Evolutionary conservation across 2,888 invertebrate species (phyloP).

Genomic region (Phengaris arion): DNA sequence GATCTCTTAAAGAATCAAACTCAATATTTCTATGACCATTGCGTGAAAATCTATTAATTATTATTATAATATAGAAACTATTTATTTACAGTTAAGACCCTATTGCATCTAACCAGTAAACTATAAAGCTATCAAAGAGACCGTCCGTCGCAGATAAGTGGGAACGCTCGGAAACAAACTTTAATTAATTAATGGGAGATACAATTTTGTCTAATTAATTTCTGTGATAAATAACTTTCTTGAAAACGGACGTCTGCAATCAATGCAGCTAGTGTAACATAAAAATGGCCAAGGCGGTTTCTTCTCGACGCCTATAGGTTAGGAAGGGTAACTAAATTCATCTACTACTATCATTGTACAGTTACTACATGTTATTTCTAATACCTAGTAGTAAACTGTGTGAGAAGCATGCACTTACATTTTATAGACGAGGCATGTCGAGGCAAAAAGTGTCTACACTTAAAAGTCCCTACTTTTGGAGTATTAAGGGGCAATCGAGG

Average conservation of each 20-base stretch:
- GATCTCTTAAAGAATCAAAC: no score
- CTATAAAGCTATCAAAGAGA: conserved; percentile 5
- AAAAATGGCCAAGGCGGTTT: not conserved
- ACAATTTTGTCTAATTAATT: conserved; percentile 19
- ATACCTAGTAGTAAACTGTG: no score
- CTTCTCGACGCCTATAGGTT: not conserved
- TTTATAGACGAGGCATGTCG: no score
- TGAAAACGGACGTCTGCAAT: conserved; percentile 1
- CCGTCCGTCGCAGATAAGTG: not conserved
- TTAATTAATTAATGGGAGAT: conserved; percentile 18
- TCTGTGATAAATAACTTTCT: conserved; percentile 18
- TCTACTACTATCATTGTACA: no score
- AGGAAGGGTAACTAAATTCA: no score
- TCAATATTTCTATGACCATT: no score
- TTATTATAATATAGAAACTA: not conserved
- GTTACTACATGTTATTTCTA: no score
- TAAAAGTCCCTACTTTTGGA: no score
- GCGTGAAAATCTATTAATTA: no score
- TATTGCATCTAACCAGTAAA: not conserved
- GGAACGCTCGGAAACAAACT: not conserved
- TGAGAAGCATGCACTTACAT: no score
- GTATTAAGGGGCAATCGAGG: no score
- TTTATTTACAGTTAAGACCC: not conserved
- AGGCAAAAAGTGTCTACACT: no score
- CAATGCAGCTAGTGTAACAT: conserved; percentile 2